phyloP scores from a whole-genome alignment of 2,888 invertebrate species.

The Notodonta dromedarius region DNA sequence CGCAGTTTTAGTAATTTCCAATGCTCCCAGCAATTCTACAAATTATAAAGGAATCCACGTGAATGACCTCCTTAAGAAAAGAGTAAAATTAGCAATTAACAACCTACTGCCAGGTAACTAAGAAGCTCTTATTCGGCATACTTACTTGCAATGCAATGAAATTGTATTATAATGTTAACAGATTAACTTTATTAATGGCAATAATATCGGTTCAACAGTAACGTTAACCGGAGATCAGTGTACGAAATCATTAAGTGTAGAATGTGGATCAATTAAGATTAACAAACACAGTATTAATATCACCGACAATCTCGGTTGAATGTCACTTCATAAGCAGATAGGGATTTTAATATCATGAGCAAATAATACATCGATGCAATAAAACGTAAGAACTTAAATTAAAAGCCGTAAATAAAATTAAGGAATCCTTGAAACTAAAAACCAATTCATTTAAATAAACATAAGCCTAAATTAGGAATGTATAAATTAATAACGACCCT shows the following conservation, averaged over 20 bases:
- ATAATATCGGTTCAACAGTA: conserved; percentile 5
- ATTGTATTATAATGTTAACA: not conserved
- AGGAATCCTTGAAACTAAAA: not conserved
- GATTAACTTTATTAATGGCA: conserved; percentile 16
- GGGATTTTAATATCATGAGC: not conserved
- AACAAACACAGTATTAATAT: conserved; percentile 18
- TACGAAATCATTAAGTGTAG: conserved; percentile 30
- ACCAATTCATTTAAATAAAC: not conserved
- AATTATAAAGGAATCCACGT: too few species aligned
- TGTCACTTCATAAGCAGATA: conserved; percentile 5
- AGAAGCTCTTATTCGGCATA: too few species aligned
- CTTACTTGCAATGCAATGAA: too few species aligned
- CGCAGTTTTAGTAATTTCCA: too few species aligned
- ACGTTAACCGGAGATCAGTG: conserved; percentile 34
- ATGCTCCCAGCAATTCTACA: too few species aligned
- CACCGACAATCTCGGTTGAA: conserved; percentile 17
- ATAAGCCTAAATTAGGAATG: not conserved
- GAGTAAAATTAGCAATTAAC: too few species aligned
- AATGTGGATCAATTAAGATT: conserved; percentile 47
- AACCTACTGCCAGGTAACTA: too few species aligned
- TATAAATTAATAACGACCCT: not conserved
- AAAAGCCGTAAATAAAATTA: too few species aligned
- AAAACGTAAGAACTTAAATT: not conserved
- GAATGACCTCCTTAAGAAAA: too few species aligned
- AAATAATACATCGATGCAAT: not conserved